phyloP scores from a whole-genome alignment of 2,113 vertebrate species.

The Pomatostomus ruficeps region DNA sequence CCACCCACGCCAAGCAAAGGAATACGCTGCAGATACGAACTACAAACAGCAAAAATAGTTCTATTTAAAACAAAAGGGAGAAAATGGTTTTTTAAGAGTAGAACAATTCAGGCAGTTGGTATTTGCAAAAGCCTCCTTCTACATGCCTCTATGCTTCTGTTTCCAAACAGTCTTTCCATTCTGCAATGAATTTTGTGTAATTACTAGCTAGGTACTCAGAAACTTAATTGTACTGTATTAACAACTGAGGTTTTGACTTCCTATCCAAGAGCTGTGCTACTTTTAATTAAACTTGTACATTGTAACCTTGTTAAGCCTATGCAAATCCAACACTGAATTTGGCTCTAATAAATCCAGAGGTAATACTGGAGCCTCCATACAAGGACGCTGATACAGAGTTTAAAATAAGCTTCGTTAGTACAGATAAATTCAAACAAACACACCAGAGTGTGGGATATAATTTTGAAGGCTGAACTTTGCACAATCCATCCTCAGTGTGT shows the following conservation, averaged over 20 bases:
- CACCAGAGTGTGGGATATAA: neutral
- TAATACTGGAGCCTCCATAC: neutral
- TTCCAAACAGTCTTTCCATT: neutral
- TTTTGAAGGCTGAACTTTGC: neutral
- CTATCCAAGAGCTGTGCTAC: neutral
- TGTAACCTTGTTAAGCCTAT: neutral
- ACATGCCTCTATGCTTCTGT: neutral
- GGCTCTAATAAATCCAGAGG: neutral
- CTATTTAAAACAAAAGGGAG: neutral
- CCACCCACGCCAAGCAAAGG: neutral
- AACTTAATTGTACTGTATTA: neutral
- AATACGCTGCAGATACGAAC: neutral
- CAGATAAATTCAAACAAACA: neutral
- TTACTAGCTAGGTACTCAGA: neutral
- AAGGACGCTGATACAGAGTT: neutral
- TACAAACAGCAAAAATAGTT: neutral
- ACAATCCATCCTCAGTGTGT: neutral
- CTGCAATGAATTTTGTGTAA: neutral
- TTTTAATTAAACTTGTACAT: neutral
- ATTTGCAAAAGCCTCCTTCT: neutral
- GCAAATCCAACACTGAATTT: neutral
- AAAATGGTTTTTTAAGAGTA: neutral
- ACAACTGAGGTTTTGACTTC: neutral
- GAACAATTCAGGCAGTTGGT: neutral
- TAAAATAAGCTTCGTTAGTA: neutral